Evolutionary conservation across 2,113 vertebrate genomes (phyloP), one percentile per base, ranked within the genome.

Genomic region (Tiliqua scincoides): DNA sequence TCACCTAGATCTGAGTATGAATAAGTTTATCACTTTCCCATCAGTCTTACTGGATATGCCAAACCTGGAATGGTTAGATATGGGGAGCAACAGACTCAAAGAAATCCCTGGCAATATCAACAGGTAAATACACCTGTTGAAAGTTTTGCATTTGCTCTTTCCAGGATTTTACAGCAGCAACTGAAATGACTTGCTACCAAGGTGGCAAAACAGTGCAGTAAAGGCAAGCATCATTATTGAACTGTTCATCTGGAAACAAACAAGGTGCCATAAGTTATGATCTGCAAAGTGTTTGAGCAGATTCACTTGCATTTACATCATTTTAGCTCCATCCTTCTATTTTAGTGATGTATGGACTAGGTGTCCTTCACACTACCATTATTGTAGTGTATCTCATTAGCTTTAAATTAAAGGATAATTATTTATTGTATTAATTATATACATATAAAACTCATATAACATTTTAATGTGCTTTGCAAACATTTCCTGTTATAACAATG

Each of bases 1-100:
- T 73, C 98, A 99, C 87, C 83, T 99, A 89, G 99, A 99, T 91
- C 79, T 99, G 89, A 98, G 97, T 92, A 98, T 99, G 98, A 99
- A 99, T 72, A 89, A 93, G 76, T 99, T 99, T 81, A 95, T 93
- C 61, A 81, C 86, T 37, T 76, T 99, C 74, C 98, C 98, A 15
- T 94, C 95, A 35, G 97, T 97, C 57, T 95, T 99, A 62, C 91
- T 99, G 7, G 93, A 93, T 48, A 96, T 99, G 96, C 98, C 98
- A 0, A 96, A 92, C 1, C 97, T 99, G 0, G 97, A 99, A 92
- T 99, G 99, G 99, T 95, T 99, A 30, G 99, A 99, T 91, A 97
- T 99, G 97, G 98, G 97, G 9, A 97, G 98, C 32, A 99, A 99
- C 96, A 93, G 78, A 32, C 93, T 99, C 23, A 91, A 96, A 93